phyloP scores from a whole-genome alignment of 1,140 invertebrate genomes.

The Sycobia sp. region DNA sequence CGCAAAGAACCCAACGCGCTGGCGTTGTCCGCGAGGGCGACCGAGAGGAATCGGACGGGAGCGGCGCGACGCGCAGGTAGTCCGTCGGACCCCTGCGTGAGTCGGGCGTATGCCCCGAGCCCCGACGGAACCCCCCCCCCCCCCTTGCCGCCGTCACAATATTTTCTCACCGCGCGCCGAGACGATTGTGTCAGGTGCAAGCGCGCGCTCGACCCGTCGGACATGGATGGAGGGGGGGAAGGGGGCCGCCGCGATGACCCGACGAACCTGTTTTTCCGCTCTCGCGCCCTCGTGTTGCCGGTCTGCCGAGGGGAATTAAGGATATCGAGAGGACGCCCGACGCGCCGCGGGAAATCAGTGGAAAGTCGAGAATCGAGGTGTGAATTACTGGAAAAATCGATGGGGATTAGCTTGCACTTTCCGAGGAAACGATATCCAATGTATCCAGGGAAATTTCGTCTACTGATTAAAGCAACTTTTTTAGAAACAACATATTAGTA shows the following conservation, averaged over 20 bases:
- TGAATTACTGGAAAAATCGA: neutral
- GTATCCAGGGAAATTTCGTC: no score
- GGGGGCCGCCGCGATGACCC: no score
- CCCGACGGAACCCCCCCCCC: no score
- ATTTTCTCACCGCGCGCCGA: conserved; percentile 33
- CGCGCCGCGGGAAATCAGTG: neutral
- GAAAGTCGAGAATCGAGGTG: neutral
- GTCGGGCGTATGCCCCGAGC: no score
- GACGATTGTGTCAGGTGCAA: conserved; percentile 44
- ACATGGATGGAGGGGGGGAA: neutral
- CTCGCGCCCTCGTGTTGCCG: conserved; percentile 36
- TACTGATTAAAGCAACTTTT: no score
- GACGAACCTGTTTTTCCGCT: conserved; percentile 46
- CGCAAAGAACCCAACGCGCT: no score
- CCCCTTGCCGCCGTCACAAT: conserved; percentile 16
- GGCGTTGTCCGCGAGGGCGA: no score
- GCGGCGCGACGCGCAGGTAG: no score
- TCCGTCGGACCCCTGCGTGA: no score
- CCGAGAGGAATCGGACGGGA: no score
- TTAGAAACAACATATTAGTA: no score
- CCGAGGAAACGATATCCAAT: neutral
- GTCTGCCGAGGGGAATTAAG: neutral
- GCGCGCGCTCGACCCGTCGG: conserved; percentile 26
- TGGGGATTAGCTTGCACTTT: neutral
- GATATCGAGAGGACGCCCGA: no score